Percentiles rank a stretch among this genome's conserved stretches.
Conservation (phyloP, 2,888 invertebrate species). For the Eilema sororculum region DNA sequence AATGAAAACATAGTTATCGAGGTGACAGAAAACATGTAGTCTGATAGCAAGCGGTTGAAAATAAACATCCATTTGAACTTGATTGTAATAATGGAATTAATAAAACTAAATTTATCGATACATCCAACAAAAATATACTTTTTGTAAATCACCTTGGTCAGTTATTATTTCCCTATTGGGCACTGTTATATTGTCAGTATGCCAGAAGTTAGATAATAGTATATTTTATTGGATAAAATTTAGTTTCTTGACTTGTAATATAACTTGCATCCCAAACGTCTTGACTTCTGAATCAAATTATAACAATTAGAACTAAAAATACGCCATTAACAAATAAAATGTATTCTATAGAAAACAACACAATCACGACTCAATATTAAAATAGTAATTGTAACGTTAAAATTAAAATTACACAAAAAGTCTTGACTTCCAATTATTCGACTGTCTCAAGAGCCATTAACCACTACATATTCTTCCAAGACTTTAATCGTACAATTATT, state of each 20-base stretch:
- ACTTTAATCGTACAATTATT: conserved; percentile 86
- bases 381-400: conserved; percentile 41
- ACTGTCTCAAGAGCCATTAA: conserved; percentile 79
- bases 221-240: too few species aligned
- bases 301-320: conserved; percentile 5
- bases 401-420: conserved; percentile 59
- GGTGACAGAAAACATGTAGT: neutral
- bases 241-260: neutral
- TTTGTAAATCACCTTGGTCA: neutral
- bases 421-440: conserved; percentile 77
- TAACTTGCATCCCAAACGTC: neutral
- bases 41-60: neutral
- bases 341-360: conserved; percentile 23
- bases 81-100: too few species aligned
- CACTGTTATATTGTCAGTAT: too few species aligned
- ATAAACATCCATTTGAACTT: too few species aligned
- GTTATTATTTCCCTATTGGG: too few species aligned
- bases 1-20: neutral
- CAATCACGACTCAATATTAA: conserved; percentile 42
- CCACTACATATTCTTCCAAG: conserved; percentile 62
- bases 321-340: neutral
- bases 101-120: too few species aligned
- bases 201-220: too few species aligned
- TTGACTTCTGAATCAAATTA: neutral
- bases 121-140: neutral